Conservation (phyloP, 2,113 vertebrate species). For the Probosciger aterrimus region DNA sequence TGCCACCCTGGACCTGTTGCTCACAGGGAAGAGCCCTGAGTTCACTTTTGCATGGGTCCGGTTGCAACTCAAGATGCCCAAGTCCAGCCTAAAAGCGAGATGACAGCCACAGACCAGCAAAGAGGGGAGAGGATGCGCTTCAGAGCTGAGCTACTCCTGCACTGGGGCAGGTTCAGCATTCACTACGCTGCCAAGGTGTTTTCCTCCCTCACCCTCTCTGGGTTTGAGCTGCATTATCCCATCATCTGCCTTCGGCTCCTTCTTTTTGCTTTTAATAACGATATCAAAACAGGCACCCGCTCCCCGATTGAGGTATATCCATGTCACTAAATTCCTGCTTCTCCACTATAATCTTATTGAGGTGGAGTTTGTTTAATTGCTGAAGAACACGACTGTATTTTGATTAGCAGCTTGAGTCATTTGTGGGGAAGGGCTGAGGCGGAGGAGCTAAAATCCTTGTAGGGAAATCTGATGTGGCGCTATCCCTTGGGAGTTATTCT, state of each 20-base stretch:
- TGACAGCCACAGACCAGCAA: background rate
- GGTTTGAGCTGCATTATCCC: background rate
- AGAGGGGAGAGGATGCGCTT: background rate
- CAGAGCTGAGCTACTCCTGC: background rate
- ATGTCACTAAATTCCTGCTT: background rate
- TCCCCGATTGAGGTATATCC: background rate
- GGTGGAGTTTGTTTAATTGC: conserved; percentile 29
- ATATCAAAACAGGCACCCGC: background rate
- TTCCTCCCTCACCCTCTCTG: background rate
- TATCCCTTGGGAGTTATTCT: conserved; percentile 35
- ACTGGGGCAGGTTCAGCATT: background rate
- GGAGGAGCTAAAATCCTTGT: conserved; percentile 56
- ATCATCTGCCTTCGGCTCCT: background rate
- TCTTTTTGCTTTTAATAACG: background rate
- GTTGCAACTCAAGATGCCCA: background rate
- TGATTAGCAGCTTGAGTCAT: conserved; percentile 54
- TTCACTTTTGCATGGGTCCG: background rate
- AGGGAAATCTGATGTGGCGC: conserved; percentile 51
- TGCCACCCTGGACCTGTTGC: background rate
- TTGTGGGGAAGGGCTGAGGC: conserved; percentile 44
- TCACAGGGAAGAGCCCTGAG: background rate
- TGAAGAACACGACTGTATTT: conserved; percentile 44
- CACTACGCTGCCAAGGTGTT: background rate
- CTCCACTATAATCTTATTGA: background rate
- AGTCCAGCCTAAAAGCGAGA: background rate